Evolutionary conservation across 2,113 vertebrate genomes (phyloP).

Genomic region (Gavialis gangeticus): DNA sequence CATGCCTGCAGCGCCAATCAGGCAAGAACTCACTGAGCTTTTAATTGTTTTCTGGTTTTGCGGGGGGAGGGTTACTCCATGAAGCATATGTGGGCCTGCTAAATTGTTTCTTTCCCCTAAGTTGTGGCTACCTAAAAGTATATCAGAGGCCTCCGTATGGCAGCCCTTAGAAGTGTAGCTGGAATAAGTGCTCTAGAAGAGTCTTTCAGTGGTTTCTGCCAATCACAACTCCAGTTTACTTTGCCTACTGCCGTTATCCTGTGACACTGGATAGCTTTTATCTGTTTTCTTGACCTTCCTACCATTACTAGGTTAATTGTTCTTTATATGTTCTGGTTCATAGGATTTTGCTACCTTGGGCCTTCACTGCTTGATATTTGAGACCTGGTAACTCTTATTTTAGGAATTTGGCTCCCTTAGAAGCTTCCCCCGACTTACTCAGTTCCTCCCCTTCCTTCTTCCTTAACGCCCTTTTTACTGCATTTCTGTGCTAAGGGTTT

Average conservation of each 20-base stretch:
- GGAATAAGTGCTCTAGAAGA: fast-evolving
- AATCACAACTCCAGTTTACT: not conserved
- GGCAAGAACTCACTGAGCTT: conserved; percentile 28
- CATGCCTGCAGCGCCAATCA: conserved; percentile 30
- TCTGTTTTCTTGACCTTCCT: not conserved
- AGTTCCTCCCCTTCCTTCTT: not conserved
- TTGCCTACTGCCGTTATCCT: not conserved
- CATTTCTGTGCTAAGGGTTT: not conserved
- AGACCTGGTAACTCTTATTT: not conserved
- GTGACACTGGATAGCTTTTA: not conserved
- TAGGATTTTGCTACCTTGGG: not conserved
- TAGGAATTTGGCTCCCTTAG: not conserved
- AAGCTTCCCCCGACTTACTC: not conserved
- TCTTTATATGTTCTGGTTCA: not conserved
- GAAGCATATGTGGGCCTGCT: not conserved
- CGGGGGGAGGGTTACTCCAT: conserved; percentile 44
- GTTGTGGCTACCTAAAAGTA: not conserved
- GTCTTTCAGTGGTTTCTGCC: not conserved
- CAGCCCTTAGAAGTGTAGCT: not conserved
- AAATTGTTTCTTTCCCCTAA: not conserved
- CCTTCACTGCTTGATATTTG: not conserved
- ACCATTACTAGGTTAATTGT: not conserved
- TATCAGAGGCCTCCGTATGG: not conserved
- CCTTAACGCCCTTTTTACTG: not conserved
- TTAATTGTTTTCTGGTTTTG: conserved; percentile 45